Evolutionary conservation across 2,797 vertebrate species (phyloP).

Genomic region (Cryptoblepharus egeriae): DNA sequence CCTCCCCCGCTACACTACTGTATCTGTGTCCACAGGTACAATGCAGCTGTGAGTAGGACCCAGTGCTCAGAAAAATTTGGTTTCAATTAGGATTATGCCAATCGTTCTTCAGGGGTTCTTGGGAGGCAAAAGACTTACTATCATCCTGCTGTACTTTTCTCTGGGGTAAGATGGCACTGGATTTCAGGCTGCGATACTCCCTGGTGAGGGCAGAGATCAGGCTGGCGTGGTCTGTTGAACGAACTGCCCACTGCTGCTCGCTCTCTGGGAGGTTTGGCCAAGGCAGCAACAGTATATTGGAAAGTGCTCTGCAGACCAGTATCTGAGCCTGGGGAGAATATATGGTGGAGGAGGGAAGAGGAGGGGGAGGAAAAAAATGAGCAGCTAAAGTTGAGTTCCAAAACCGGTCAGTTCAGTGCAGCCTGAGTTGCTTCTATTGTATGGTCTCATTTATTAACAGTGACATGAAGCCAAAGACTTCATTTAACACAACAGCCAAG

Average conservation of each 20-base stretch:
- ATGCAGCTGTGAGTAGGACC: neutral
- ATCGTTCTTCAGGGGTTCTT: neutral
- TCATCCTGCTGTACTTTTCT: constrained; percentile 80
- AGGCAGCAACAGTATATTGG: constrained; percentile 92
- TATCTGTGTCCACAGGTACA: neutral
- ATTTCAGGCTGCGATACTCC: constrained; percentile 88
- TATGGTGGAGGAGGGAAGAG: accelerated
- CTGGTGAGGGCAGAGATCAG: constrained; percentile 89
- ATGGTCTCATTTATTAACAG: too few relatives aligned
- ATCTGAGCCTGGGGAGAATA: constrained; percentile 85
- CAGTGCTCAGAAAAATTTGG: neutral
- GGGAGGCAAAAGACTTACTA: constrained; percentile 74
- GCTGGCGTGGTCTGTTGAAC: constrained; percentile 90
- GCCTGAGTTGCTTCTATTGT: too few relatives aligned
- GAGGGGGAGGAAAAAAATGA: too few relatives aligned
- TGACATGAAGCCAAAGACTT: too few relatives aligned
- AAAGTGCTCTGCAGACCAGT: constrained; percentile 92
- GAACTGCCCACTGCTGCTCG: constrained; percentile 95
- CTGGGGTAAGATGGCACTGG: constrained; percentile 78
- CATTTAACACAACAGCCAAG: too few relatives aligned
- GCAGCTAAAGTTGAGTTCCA: too few relatives aligned
- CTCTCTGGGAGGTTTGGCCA: constrained; percentile 94
- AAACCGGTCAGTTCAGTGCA: too few relatives aligned
- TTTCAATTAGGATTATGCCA: accelerated
- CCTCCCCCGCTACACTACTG: too few relatives aligned